These are phyloP conservation scores for Henricia sp. DNA, from an alignment of 53 echinoderm and acorn worm genomes.

Conservation along the genomic window DNA sequence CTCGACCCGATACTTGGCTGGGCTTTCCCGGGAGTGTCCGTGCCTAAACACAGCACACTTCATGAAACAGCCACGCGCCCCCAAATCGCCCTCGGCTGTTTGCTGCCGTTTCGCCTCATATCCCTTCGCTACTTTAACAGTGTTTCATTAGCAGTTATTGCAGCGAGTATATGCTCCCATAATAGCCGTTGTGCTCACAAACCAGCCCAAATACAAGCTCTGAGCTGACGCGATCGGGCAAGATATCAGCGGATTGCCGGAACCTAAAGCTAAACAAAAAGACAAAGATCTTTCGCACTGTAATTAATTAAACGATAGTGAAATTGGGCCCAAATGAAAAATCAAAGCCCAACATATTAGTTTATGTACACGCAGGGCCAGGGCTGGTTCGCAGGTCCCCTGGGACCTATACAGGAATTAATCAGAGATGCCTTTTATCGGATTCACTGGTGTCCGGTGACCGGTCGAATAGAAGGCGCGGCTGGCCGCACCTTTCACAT, in stretches of 20 bases:
- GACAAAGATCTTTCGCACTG: conserved; percentile 2
- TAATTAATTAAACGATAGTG: conserved; percentile 56
- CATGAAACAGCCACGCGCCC: neutral
- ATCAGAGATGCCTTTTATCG: conserved; percentile 22
- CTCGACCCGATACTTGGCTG: too few relatives aligned
- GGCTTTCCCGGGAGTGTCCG: too few relatives aligned
- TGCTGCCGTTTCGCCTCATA: neutral
- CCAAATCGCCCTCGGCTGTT: conserved; percentile 33
- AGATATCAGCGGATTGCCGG: neutral
- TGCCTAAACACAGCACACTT: neutral
- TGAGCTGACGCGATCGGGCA: neutral
- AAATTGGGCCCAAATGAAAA: conserved; percentile 44
- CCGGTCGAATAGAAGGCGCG: conserved; percentile 1
- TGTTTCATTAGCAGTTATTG: conserved; percentile 26
- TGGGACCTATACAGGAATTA: conserved; percentile 46
- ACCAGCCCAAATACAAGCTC: neutral
- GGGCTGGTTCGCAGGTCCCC: neutral
- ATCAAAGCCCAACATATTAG: conserved; percentile 39
- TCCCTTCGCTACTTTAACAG: neutral
- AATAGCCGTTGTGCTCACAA: conserved; percentile 26
- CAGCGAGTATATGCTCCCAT: conserved; percentile 7
- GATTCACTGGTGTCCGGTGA: neutral
- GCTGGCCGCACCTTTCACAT: neutral
- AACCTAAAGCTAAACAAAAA: neutral
- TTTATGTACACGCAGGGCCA: conserved; percentile 38